Evolutionary conservation across 2,113 vertebrate genomes (phyloP), one percentile per base, ranked within the genome.

Genomic region (Morone chrysops): DNA sequence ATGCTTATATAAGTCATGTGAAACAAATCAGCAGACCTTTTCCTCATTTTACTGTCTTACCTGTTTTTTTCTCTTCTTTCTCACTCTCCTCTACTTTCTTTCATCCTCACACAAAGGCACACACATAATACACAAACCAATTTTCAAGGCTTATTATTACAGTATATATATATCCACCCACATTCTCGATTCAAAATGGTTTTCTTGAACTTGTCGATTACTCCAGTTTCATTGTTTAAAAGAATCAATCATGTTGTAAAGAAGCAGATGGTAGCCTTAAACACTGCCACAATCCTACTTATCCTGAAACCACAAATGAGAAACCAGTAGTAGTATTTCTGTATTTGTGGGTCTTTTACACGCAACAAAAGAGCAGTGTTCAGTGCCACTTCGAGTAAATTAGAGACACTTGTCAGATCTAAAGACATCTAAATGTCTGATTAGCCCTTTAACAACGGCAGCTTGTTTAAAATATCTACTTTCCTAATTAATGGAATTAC

Each of bases 241-340:
- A 67, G 17, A 70, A 71, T 83, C 62, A 70, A 51, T 65, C 31
- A 31, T 31, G 31, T 31, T 31, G 2, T 31, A 31, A 31, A 31
- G 31, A 31, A 31, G 31, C 31, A 31, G 40, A 22, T 70, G 56
- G 67, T 48, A 56, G 50, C 48, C 31, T 84, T 62, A 50, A 84
- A 83, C 59, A 80, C 73, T 53, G 67, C 45, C 74, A 65, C 50
- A 62, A 25, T 48, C 25, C 16, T 62, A 12, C 66, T 65, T 56
- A 81, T 70, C 25, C 65, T 51, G 9, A 61, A 50, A 70, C 8
- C 2, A 31, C 66, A 36, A 72, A 60, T 16, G 4, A 16, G 14
- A 40, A 72, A 71, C 22, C 38, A 60, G 36, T 31, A 78, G 45
- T 31, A 69, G 8, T 45, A 50, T 4, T 50, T 78, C 45, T 60